These are phyloP conservation scores for Matsumyia berberina DNA, from an alignment of 2,888 invertebrate species.

Conservation along the genomic window DNA sequence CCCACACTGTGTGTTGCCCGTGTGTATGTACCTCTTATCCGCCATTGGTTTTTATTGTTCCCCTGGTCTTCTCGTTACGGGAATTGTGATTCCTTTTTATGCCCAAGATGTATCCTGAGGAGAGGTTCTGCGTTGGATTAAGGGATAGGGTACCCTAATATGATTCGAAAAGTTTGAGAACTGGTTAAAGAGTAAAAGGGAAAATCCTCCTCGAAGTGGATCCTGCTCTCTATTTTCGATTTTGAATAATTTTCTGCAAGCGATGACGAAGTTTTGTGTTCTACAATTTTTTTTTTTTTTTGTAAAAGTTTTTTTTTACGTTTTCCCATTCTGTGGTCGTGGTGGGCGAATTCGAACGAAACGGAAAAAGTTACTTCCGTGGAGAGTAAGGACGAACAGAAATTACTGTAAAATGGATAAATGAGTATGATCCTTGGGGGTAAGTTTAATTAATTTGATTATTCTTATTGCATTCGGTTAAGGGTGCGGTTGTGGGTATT, in stretches of 20 bases:
- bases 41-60: slow-evolving; percentile 52
- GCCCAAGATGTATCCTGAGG: slow-evolving; percentile 12
- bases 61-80: slow-evolving; percentile 49
- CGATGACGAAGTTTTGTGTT: slow-evolving; percentile 35
- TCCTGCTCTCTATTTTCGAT: slow-evolving; percentile 25
- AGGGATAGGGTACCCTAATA: slow-evolving; percentile 24
- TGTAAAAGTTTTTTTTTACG: not conserved
- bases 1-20: not conserved
- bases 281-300: slow-evolving; percentile 16
- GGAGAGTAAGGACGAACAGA: not conserved
- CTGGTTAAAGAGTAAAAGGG: not conserved
- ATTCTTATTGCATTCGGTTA: slow-evolving; percentile 30
- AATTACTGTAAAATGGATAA: slow-evolving; percentile 40
- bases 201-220: not conserved
- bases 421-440: slow-evolving; percentile 44
- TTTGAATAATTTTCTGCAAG: slow-evolving; percentile 38
- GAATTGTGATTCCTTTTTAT: slow-evolving; percentile 54
- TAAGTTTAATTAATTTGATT: slow-evolving; percentile 56
- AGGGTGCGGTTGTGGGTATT: not conserved
- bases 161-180: slow-evolving; percentile 8
- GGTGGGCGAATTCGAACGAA: not conserved
- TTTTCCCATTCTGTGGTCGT: not conserved
- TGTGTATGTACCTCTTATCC: slow-evolving; percentile 18
- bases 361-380: slow-evolving; percentile 8
- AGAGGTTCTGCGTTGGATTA: slow-evolving; percentile 12